Percentiles rank a stretch among this genome's conserved stretches.
Evolutionary conservation across 2,888 invertebrate species (phyloP).

Genomic region (Archaeoteleia sp.): DNA sequence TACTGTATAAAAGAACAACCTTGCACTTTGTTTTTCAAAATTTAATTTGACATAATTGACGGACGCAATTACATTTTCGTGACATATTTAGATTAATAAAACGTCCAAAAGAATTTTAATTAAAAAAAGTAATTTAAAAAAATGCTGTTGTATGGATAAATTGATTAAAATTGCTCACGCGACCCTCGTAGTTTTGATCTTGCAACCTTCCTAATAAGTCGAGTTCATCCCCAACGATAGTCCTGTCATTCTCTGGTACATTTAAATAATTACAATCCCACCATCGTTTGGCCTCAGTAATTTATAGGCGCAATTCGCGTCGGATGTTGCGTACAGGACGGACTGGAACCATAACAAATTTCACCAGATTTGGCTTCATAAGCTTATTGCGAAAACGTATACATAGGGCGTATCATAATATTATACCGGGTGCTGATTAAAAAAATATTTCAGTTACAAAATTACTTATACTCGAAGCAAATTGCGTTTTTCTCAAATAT

Average conservation of each 20-base stretch:
- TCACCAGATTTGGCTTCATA: slow-evolving; percentile 53
- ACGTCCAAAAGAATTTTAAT: not conserved
- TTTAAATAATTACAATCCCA: slow-evolving; percentile 74
- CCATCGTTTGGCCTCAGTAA: slow-evolving; percentile 70
- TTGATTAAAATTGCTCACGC: slow-evolving; percentile 26
- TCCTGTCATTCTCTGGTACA: slow-evolving; percentile 58
- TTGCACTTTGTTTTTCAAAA: too few species aligned
- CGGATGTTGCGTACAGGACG: slow-evolving; percentile 59
- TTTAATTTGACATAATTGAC: too few species aligned
- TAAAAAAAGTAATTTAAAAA: slow-evolving; percentile 15
- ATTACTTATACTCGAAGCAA: too few species aligned
- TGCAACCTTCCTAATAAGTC: slow-evolving; percentile 47
- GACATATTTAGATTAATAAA: not conserved
- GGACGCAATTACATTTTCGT: too few species aligned
- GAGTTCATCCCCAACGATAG: slow-evolving; percentile 49
- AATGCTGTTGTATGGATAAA: slow-evolving; percentile 28
- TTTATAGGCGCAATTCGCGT: slow-evolving; percentile 72
- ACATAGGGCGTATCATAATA: slow-evolving; percentile 39
- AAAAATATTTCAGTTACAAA: too few species aligned
- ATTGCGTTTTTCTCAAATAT: too few species aligned
- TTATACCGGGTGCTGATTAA: slow-evolving; percentile 23
- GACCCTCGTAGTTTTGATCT: slow-evolving; percentile 48
- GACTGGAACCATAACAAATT: slow-evolving; percentile 67
- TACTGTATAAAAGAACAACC: too few species aligned
- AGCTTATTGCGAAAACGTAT: slow-evolving; percentile 47